A percentile compares a stretch with the other conserved stretches of the same genome.
Conservation (phyloP, 2,113 vertebrate genomes). For the Crocuta crocuta region DNA sequence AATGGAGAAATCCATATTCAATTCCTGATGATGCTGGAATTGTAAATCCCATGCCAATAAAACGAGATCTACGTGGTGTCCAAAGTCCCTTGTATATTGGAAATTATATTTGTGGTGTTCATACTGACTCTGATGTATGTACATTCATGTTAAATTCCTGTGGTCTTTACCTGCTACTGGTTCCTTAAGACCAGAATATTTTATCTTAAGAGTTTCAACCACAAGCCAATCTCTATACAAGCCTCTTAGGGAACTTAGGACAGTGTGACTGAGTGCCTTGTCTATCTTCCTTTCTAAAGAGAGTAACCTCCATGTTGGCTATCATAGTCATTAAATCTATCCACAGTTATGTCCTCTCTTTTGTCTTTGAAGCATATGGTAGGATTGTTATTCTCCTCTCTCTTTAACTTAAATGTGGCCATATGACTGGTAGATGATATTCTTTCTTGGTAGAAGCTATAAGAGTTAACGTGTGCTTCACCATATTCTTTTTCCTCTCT, state of each 20-base stretch:
- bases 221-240: neutral
- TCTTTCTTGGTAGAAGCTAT: neutral
- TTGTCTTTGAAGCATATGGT: neutral
- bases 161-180: neutral
- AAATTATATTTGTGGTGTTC: neutral
- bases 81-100: neutral
- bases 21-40: neutral
- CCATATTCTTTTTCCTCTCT: neutral
- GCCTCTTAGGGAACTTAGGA: neutral
- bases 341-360: neutral
- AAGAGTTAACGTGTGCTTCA: neutral
- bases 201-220: neutral
- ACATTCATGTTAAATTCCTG: neutral
- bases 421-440: neutral
- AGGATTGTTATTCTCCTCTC: neutral
- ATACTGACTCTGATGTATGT: neutral
- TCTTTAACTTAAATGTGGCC: neutral
- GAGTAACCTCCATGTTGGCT: neutral
- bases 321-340: neutral
- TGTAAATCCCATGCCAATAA: neutral
- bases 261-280: neutral
- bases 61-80: neutral
- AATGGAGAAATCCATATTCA: neutral
- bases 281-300: constrained; percentile 19
- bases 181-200: neutral